Conservation (phyloP, 2,797 vertebrate species). For the Rousettus madagascariensis region DNA sequence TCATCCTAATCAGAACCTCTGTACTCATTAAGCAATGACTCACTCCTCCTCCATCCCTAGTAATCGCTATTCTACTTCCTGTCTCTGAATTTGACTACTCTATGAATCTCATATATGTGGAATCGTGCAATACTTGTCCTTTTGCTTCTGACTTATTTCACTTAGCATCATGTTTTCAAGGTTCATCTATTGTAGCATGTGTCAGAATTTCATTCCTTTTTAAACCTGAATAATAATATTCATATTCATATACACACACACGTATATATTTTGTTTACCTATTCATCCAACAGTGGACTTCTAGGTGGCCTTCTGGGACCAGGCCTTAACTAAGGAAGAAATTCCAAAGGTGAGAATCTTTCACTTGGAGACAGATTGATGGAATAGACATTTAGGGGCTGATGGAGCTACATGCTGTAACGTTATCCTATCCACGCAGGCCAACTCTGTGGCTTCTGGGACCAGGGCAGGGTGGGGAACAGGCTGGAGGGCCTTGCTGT, state of each 20-base stretch:
- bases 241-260: too few relatives aligned
- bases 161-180: neutral
- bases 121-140: neutral
- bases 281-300: too few relatives aligned
- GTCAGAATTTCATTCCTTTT: neutral
- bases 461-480: neutral
- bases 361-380: neutral
- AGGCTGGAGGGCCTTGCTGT: neutral
- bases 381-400: neutral
- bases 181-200: neutral
- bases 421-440: fast-evolving
- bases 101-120: too few relatives aligned
- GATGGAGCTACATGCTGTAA: fast-evolving
- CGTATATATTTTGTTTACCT: neutral
- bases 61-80: neutral
- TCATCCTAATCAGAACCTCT: neutral
- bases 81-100: neutral
- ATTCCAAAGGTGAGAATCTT: neutral
- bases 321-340: neutral
- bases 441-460: neutral
- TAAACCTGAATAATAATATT: neutral
- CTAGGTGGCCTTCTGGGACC: neutral
- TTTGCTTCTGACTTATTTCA: neutral
- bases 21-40: neutral
- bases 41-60: too few relatives aligned